These are phyloP conservation scores for Autographa pulchrina DNA, from an alignment of 2,888 invertebrate species.

Conservation along the genomic window DNA sequence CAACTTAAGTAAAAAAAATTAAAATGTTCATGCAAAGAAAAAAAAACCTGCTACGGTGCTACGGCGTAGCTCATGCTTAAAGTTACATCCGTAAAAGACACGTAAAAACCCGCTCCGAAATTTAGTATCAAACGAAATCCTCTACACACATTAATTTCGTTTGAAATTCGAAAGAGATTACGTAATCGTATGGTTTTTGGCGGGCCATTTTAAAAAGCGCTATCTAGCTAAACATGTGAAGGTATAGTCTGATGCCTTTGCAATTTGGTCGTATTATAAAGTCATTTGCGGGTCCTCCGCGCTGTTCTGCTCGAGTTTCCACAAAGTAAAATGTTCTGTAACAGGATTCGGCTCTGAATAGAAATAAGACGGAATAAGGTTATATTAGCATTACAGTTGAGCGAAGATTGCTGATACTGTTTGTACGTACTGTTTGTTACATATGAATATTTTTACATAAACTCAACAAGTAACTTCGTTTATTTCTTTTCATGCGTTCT, in stretches of 20 bases:
- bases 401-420: slow-evolving; percentile 47
- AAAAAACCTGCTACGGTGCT: slow-evolving; percentile 43
- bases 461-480: slow-evolving; percentile 25
- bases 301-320: slow-evolving; percentile 54
- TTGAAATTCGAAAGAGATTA: slow-evolving; percentile 47
- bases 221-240: slow-evolving; percentile 33
- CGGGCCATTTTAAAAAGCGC: slow-evolving; percentile 49
- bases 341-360: slow-evolving; percentile 62
- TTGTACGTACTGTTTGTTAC: slow-evolving; percentile 37
- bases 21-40: neutral
- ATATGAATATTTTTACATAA: slow-evolving; percentile 54
- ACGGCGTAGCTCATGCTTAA: slow-evolving; percentile 42
- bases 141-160: slow-evolving; percentile 41
- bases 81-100: slow-evolving; percentile 17
- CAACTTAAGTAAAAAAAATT: neutral
- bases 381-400: slow-evolving; percentile 59
- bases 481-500: slow-evolving; percentile 9
- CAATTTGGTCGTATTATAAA: slow-evolving; percentile 76
- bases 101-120: slow-evolving; percentile 24
- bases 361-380: slow-evolving; percentile 66
- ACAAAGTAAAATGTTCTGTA: slow-evolving; percentile 72
- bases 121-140: slow-evolving; percentile 44
- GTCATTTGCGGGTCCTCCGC: slow-evolving; percentile 67
- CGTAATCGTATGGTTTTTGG: slow-evolving; percentile 49
- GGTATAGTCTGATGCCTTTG: slow-evolving; percentile 59